phyloP scores from a whole-genome alignment of 1,140 invertebrate species.

The Aphelenchoides fujianensis region DNA sequence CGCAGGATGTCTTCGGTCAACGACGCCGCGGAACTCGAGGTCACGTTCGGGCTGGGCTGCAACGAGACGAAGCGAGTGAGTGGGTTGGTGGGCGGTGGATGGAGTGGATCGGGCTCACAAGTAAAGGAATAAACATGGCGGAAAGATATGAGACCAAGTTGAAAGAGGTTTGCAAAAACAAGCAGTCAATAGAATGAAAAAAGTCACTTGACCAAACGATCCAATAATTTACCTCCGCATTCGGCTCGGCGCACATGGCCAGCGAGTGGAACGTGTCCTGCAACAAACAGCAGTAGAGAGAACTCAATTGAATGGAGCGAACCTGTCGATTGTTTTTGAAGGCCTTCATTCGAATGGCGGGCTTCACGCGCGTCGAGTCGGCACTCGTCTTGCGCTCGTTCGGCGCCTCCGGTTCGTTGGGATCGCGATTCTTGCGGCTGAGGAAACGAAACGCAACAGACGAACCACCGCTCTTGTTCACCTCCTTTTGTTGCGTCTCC shows the following conservation, averaged over 20 bases:
- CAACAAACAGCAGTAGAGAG: too few relatives aligned
- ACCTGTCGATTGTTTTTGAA: slow-evolving; percentile 12
- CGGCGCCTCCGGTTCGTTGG: neutral
- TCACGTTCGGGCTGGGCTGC: too few relatives aligned
- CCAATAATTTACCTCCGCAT: neutral
- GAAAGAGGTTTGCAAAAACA: too few relatives aligned
- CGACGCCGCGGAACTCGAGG: slow-evolving; percentile 1
- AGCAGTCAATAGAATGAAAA: too few relatives aligned
- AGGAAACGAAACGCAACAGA: neutral
- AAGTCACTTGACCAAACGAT: too few relatives aligned
- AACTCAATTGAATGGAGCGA: neutral
- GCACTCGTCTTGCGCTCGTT: slow-evolving; percentile 10
- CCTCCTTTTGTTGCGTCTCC: neutral
- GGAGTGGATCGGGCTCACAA: too few relatives aligned
- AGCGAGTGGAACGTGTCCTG: slow-evolving; percentile 10
- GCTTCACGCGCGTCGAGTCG: neutral
- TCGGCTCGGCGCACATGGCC: neutral
- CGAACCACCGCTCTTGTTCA: neutral
- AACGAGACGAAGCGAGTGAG: too few relatives aligned
- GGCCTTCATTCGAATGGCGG: slow-evolving; percentile 8
- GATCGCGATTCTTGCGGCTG: neutral
- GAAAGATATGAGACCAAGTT: too few relatives aligned
- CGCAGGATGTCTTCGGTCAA: slow-evolving; percentile 12
- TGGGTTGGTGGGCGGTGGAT: too few relatives aligned
- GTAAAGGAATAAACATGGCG: too few relatives aligned